Base-by-base conservation (phyloP, 2,888 invertebrate species). In the Ariolimax columbianus region DNA sequence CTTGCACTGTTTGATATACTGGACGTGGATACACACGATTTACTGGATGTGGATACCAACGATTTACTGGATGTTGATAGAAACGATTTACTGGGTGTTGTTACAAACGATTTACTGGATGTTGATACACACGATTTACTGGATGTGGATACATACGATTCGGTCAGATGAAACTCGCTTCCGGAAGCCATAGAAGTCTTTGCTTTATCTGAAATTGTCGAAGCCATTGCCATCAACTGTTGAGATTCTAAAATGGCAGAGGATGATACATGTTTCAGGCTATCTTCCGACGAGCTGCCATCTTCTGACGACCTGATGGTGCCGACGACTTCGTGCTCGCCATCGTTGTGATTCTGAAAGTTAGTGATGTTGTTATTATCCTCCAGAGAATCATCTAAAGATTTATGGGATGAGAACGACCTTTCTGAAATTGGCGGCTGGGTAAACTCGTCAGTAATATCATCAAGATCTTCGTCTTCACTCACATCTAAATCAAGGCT, bases 281-380 rank as follows among this genome's bases (percentile, higher is more conserved):
- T 11, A 47, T 47, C 47, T 55, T 23, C 23, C 3, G 55, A 55
- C 23, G 17, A 55, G 19, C 7, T 55, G 17, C 6, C 6, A 30
- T 3, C 26, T 26, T 68, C 47, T 40, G 43, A 33, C 43, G 51
- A 47, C 4, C 26, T n/a, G 0, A 47, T 59, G 0, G 55, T 1
- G 40, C 23, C 26, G 9, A 2, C 26, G 4, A 78, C 77, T 36
- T 68, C 38, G 23, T 9, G 6, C 23, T 68, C 77, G 33, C 63
- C 66, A 33, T 59, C 70, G 38, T 77, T 68, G 55, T 82, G 75
- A 47, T 77, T 68, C 4, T 84, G 78, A 38, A 40, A 78, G n/a
- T 66, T 63, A 9, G 73, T 73, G 26, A 59, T 2, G 47, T 73
- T 63, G 43, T 81, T 66, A 43, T 80, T 81, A 38, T 40, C 23